These are phyloP conservation scores for Pasiphila rectangulata DNA, from an alignment of 2,888 invertebrate species.

Conservation along the genomic window DNA sequence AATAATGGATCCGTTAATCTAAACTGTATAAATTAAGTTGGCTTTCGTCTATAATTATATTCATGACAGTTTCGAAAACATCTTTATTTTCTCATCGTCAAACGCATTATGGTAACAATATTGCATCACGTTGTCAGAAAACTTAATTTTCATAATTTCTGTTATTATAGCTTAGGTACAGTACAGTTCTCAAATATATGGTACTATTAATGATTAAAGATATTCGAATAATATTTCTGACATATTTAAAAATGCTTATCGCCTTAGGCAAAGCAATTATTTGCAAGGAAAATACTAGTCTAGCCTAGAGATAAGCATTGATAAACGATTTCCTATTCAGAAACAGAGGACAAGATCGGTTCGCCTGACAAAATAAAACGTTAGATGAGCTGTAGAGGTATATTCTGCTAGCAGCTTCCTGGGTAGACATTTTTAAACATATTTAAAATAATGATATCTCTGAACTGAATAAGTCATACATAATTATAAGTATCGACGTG, in stretches of 20 bases:
- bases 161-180: no score
- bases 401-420: background rate
- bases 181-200: no score
- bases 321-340: slow-evolving; percentile 35
- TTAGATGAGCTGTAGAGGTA: background rate
- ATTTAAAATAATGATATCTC: slow-evolving; percentile 2
- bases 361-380: slow-evolving; percentile 8
- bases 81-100: no score
- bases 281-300: slow-evolving; percentile 32
- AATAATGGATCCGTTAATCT: no score
- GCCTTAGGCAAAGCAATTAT: slow-evolving; percentile 13
- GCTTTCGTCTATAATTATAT: no score
- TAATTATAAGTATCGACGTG: no score
- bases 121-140: no score
- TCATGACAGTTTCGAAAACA: no score
- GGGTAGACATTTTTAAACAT: background rate
- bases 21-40: no score
- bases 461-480: no score
- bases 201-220: background rate
- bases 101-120: no score
- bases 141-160: no score
- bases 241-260: slow-evolving; percentile 3
- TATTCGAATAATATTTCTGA: background rate
- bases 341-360: slow-evolving; percentile 29
- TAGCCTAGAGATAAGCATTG: slow-evolving; percentile 28